Evolutionary conservation across 2,888 invertebrate species (phyloP), one percentile per base, ranked within the genome.

Genomic region (Baccha elongata): DNA sequence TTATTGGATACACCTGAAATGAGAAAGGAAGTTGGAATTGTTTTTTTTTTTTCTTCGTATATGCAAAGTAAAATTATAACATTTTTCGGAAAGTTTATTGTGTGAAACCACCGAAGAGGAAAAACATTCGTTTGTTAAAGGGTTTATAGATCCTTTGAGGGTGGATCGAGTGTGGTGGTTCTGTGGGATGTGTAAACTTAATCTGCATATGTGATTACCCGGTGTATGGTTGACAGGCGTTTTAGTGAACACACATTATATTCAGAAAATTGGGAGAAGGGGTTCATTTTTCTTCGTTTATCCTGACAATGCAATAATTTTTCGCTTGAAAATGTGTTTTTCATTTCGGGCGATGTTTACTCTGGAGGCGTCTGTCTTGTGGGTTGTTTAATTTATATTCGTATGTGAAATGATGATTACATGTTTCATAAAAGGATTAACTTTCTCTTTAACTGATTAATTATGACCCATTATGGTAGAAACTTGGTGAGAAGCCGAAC

Each of bases 401-500:
- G 5, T 40, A 6, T 44, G 64, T 64, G 78, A 42, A 64, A 78
- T 65, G 62, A 76, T 76, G 76, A 72, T 72, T 78, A 67, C 72
- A 78, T 69, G 23, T 83, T 83, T 72, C 78, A 72, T 83, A 83
- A 83, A 83, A 73, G 83, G 78, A 83, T 83, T 83, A 83, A 83
- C 83, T 83, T 83, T 78, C 81, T 78, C 81, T 76, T 78, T 83
- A 78, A 78, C 83, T 78, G 83, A 83, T 83, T 83, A 83, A 83
- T 83, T 83, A 78, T 83, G 68, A 55, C 55, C 78, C 68, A 73
- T 78, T 83, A 78, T 78, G 72, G 10, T 46, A 37, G 32, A 10
- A 65, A 72, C 46, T 72, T 1, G 29, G 60, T 72, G 53, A 58
- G 32, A 64, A 67, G 15, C 35, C 37, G 26, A 13, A 35, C 17